These are phyloP conservation scores for Megalurothrips usitatus DNA, from an alignment of 2,888 invertebrate genomes.

Conservation along the genomic window DNA sequence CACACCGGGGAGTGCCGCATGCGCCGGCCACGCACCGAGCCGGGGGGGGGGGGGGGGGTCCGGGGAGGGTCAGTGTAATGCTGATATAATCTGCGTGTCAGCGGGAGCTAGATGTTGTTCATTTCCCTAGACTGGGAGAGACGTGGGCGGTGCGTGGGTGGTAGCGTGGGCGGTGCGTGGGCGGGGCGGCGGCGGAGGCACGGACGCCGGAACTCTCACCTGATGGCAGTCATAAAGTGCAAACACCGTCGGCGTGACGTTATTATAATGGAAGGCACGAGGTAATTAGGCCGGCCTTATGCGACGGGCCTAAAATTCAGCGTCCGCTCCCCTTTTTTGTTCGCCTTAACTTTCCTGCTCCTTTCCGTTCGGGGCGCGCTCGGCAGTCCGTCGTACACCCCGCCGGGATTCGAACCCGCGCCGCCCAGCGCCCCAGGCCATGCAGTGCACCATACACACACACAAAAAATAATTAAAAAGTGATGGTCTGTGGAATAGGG, in stretches of 20 bases:
- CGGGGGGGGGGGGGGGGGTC: neutral
- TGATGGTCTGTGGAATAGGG: too few relatives aligned
- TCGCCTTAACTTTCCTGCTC: neutral
- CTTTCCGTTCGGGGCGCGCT: neutral
- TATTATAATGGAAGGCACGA: neutral
- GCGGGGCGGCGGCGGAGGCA: neutral
- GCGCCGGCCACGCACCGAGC: neutral
- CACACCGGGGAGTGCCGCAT: too few relatives aligned
- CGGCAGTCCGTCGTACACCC: too few relatives aligned
- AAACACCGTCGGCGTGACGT: neutral
- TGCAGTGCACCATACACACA: too few relatives aligned
- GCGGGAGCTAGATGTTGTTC: neutral
- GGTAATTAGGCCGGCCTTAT: neutral
- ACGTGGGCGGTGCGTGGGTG: too few relatives aligned
- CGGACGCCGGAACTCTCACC: neutral
- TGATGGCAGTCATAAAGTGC: neutral
- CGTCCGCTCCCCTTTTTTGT: too few relatives aligned
- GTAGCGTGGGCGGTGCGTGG: neutral
- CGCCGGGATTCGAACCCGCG: neutral
- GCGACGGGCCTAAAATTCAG: neutral
- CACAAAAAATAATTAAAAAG: too few relatives aligned
- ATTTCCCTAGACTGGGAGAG: neutral
- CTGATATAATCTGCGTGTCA: neutral
- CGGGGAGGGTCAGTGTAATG: neutral
- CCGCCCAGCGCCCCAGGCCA: too few relatives aligned